A percentile compares a stretch with the other conserved stretches of the same genome.
These are phyloP conservation scores for Heteromurus nitidus DNA, from an alignment of 2,888 invertebrate genomes.

Conservation along the genomic window DNA sequence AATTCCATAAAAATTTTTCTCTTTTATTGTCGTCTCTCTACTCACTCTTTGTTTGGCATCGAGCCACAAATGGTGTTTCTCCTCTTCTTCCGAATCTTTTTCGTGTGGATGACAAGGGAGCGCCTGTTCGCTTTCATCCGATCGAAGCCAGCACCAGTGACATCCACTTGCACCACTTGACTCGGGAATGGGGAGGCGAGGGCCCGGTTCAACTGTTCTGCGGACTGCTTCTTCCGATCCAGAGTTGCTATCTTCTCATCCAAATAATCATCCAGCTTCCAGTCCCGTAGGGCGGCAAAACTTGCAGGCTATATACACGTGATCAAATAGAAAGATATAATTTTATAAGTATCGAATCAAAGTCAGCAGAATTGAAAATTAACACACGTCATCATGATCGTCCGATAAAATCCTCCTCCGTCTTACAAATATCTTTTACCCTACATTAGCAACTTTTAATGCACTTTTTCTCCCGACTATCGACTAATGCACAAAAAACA, in stretches of 20 bases:
- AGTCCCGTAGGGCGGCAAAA: constrained; percentile 73
- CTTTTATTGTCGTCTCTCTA: no score
- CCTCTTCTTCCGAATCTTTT: constrained; percentile 72
- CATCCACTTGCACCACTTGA: constrained; percentile 72
- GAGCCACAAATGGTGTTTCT: constrained; percentile 73
- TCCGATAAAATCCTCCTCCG: no score
- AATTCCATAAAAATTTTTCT: background rate
- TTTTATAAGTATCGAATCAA: background rate
- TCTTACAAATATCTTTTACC: no score
- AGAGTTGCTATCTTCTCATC: constrained; percentile 72
- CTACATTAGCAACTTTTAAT: no score
- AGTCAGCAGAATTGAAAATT: background rate
- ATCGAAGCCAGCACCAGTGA: constrained; percentile 73
- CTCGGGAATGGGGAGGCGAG: constrained; percentile 71
- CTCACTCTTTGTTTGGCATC: constrained; percentile 74
- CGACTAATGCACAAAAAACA: no score
- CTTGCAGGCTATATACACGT: constrained; percentile 74
- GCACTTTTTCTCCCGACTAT: no score
- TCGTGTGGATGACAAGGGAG: constrained; percentile 73
- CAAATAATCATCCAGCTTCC: constrained; percentile 73
- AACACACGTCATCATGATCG: background rate
- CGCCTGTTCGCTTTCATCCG: constrained; percentile 73
- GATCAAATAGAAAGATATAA: constrained; percentile 18
- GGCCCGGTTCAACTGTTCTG: constrained; percentile 68
- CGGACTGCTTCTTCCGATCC: constrained; percentile 67